Evolutionary conservation across 2,888 invertebrate species (phyloP), one percentile per base, ranked within the genome.

Genomic region (Drosophila dives): DNA sequence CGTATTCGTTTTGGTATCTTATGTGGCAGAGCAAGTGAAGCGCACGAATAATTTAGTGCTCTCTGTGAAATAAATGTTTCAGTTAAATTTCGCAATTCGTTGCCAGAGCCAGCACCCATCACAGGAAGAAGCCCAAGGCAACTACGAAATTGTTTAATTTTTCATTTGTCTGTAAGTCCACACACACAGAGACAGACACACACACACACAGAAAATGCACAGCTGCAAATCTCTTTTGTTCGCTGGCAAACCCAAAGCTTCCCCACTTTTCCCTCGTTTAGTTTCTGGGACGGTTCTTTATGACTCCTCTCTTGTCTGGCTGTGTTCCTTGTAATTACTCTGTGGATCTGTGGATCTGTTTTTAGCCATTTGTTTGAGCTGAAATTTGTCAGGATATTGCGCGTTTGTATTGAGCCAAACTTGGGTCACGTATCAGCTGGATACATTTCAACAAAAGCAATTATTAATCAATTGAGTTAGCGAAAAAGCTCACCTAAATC

Each of bases 1-100:
- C 45, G 32, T n/a, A 29, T 26, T 59, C 60, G 49, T 62, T 58
- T 55, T 63, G 64, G 67, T 76, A 72, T 72, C 64, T 67, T 63
- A 66, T 71, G 50, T 72, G 55, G 64, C 53, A 64, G 59, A 45
- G 36, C 64, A 59, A 72, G 64, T 59, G 60, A 58, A 60, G 70
- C 64, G 34, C 65, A 70, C 56, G 74, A 87, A 87, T 87, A 89
- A 89, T 87, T 87, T 87, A 87, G 81, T 87, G 88, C 86, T 83
- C 88, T 79, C 75, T 72, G 83, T 64, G 59, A 77, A 75, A 87
- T 83, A 88, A 89, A 87, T 87, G 88, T 81, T 87, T 81, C 83
- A 80, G 86, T 86, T 89, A 89, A 89, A 89, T 77, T 89, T 77
- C 50, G 86, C 86, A 85, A 89, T 85, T 87, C 89, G 80, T 87